These are phyloP conservation scores for Andrena chrysosceles DNA, from an alignment of 2,888 invertebrate species.

Conservation along the genomic window DNA sequence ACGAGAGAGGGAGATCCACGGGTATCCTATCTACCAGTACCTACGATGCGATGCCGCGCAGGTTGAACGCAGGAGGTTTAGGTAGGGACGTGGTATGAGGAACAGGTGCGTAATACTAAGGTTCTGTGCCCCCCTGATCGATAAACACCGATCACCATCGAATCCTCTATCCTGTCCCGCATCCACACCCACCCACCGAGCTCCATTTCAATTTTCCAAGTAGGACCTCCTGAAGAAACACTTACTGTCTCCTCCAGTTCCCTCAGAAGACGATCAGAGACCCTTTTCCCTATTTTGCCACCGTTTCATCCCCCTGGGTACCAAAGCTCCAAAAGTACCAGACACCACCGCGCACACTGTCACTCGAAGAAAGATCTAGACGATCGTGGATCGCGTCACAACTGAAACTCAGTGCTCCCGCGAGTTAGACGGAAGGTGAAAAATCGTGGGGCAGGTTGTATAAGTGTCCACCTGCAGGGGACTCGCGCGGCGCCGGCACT, in stretches of 20 bases:
- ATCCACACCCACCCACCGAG: too few species aligned
- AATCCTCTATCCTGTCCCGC: background rate
- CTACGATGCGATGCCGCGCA: conserved; percentile 78
- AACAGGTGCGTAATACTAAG: conserved; percentile 77
- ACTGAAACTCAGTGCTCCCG: background rate
- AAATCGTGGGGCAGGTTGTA: conserved; percentile 69
- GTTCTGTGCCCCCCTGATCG: conserved; percentile 59
- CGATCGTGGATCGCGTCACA: conserved; percentile 16
- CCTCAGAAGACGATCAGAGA: background rate
- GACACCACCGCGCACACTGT: too few species aligned
- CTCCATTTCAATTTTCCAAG: background rate
- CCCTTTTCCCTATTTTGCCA: too few species aligned
- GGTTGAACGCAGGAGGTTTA: conserved; percentile 82
- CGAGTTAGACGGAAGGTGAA: conserved; percentile 45
- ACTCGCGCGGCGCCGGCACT: conserved; percentile 75
- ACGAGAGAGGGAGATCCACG: conserved; percentile 66
- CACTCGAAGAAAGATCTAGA: background rate
- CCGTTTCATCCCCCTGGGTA: background rate
- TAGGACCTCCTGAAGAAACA: too few species aligned
- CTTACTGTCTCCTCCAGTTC: background rate
- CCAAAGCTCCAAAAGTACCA: too few species aligned
- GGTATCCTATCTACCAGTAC: conserved; percentile 79
- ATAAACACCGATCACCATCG: conserved; percentile 47
- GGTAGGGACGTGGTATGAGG: conserved; percentile 79
- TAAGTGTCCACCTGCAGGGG: conserved; percentile 70